Evolutionary conservation across 2,113 vertebrate species (phyloP).

Genomic region (Dolichallabes microphthalmus): DNA sequence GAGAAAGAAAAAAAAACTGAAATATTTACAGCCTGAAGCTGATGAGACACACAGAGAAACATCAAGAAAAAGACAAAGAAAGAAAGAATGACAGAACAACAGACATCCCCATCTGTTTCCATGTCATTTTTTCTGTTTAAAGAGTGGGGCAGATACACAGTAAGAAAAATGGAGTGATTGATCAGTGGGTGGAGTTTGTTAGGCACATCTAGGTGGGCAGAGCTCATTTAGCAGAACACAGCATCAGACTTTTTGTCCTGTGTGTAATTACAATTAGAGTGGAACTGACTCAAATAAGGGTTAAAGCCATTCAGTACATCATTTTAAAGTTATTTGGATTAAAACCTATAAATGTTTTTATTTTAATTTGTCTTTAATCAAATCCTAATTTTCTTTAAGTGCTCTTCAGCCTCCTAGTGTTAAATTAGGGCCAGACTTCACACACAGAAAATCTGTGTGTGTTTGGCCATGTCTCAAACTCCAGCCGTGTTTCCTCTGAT

Average conservation of each 20-base stretch:
- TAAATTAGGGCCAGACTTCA: background rate
- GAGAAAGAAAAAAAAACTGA: background rate
- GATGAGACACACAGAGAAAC: background rate
- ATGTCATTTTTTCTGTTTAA: slow-evolving; percentile 82
- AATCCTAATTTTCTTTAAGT: background rate
- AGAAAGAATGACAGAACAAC: slow-evolving; percentile 76
- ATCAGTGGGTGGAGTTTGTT: slow-evolving; percentile 41
- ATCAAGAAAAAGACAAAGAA: slow-evolving; percentile 63
- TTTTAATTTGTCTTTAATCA: background rate
- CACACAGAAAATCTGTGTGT: background rate
- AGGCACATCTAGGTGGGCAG: background rate
- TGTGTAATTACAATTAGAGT: background rate
- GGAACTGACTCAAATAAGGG: background rate
- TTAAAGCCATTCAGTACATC: background rate
- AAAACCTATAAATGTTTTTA: background rate
- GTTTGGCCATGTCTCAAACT: background rate
- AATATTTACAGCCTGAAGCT: background rate
- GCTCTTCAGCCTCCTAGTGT: background rate
- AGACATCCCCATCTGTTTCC: slow-evolving; percentile 82
- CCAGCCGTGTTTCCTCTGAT: background rate
- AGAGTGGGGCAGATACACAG: slow-evolving; percentile 76
- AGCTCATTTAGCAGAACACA: background rate
- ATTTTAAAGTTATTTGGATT: background rate
- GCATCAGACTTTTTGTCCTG: background rate
- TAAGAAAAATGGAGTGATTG: slow-evolving; percentile 60